Percentiles rank a stretch among this genome's conserved stretches.
These are phyloP conservation scores for Spodoptera exigua DNA, from an alignment of 2,888 invertebrate species.

Conservation along the genomic window DNA sequence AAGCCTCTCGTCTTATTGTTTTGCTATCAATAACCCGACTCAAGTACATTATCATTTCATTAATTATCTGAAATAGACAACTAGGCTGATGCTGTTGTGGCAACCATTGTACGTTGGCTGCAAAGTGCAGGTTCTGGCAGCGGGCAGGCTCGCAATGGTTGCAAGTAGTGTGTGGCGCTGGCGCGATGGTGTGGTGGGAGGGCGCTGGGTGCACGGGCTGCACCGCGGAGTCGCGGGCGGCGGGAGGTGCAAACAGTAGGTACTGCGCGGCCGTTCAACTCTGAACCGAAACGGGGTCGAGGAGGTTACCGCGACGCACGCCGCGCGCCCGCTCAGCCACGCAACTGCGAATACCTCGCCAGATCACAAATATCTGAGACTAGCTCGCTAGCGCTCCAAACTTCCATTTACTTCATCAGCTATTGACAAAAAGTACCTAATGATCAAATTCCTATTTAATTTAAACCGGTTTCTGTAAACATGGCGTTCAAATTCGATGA, in stretches of 20 bases:
- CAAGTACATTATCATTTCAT: too few relatives aligned
- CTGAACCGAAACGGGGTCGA: slow-evolving; percentile 85
- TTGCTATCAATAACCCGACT: slow-evolving; percentile 16
- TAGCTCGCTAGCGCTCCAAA: background rate
- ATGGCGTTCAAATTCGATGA: too few relatives aligned
- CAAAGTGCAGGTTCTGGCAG: background rate
- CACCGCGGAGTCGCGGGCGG: slow-evolving; percentile 13
- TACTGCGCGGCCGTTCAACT: slow-evolving; percentile 80
- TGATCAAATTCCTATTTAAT: too few relatives aligned
- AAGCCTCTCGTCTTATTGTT: slow-evolving; percentile 38
- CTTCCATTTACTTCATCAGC: too few relatives aligned
- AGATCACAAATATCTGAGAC: slow-evolving; percentile 1
- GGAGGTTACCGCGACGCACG: slow-evolving; percentile 67
- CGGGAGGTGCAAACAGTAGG: slow-evolving; percentile 68
- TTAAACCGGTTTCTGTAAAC: too few relatives aligned
- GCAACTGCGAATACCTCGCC: slow-evolving; percentile 37
- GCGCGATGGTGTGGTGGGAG: slow-evolving; percentile 40
- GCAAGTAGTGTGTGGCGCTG: slow-evolving; percentile 7
- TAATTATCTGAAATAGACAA: too few relatives aligned
- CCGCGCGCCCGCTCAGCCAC: slow-evolving; percentile 46
- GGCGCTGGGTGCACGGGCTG: slow-evolving; percentile 38
- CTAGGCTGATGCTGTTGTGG: too few relatives aligned
- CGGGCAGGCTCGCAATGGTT: slow-evolving; percentile 15
- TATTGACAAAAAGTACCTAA: too few relatives aligned
- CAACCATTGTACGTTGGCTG: too few relatives aligned